Conservation (phyloP, 2,888 invertebrate genomes). For the Heliconius ismenius region DNA sequence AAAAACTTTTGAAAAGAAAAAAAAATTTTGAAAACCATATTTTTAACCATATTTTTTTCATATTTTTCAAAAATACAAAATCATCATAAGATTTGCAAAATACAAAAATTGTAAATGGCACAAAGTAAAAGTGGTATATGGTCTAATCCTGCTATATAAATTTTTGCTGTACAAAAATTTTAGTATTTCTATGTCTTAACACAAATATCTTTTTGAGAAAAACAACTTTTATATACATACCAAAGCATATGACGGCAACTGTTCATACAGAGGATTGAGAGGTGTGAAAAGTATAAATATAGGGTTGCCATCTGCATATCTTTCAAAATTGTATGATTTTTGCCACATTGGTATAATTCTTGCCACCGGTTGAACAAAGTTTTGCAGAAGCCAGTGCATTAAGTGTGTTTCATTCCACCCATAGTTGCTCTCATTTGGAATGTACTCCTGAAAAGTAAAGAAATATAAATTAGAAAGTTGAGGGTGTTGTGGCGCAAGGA, state of each 20-base stretch:
- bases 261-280: conserved; percentile 85
- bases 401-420: conserved; percentile 70
- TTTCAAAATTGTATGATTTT: conserved; percentile 86
- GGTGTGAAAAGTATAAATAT: conserved; percentile 90
- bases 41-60: too few relatives aligned
- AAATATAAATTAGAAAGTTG: conserved; percentile 7
- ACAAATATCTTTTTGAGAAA: not conserved
- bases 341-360: conserved; percentile 87
- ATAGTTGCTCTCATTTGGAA: conserved; percentile 58
- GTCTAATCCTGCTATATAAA: too few relatives aligned
- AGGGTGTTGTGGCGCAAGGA: too few relatives aligned
- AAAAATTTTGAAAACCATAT: too few relatives aligned
- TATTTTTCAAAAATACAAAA: too few relatives aligned
- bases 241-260: conserved; percentile 86
- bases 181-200: not conserved
- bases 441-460: conserved; percentile 74
- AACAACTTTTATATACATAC: conserved; percentile 69
- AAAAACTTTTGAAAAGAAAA: too few relatives aligned
- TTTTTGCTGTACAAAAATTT: not conserved
- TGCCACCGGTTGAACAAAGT: conserved; percentile 82
- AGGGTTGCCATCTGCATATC: conserved; percentile 85
- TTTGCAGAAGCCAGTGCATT: conserved; percentile 84
- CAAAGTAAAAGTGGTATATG: too few relatives aligned
- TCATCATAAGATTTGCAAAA: too few relatives aligned
- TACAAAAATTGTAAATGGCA: too few relatives aligned